Conservation (phyloP, 2,113 vertebrate species). For the Sinocyclocheilus grahami region DNA sequence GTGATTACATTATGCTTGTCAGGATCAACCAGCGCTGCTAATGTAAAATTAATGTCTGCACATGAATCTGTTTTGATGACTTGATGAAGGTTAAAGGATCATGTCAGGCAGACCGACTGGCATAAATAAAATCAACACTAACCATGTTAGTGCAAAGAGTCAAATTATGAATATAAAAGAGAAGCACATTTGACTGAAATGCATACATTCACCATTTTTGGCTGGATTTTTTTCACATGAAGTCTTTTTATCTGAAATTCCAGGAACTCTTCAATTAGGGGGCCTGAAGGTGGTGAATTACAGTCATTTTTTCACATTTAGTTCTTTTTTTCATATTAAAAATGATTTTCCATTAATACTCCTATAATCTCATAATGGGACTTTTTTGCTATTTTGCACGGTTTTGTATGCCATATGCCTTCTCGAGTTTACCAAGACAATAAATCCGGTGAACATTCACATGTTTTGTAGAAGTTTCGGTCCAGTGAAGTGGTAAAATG, state of each 20-base stretch:
- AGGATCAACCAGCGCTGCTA: conserved; percentile 2
- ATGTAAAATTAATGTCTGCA: conserved; percentile 33
- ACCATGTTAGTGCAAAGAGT: not conserved
- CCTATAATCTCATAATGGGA: too few species aligned
- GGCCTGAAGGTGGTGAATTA: not conserved
- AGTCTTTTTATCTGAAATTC: not conserved
- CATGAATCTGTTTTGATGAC: conserved; percentile 21
- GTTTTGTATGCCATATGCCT: not conserved
- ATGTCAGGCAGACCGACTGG: not conserved
- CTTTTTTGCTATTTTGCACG: not conserved
- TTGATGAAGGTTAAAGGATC: conserved; percentile 30
- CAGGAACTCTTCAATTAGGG: not conserved
- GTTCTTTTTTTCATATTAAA: not conserved
- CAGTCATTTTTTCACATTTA: not conserved
- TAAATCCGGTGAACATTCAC: not conserved
- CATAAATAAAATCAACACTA: conserved; percentile 22
- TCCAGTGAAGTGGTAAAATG: not conserved
- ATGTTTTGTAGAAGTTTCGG: not conserved
- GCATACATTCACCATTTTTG: not conserved
- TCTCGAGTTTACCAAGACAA: not conserved
- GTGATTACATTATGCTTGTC: conserved; percentile 46
- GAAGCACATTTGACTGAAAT: not conserved
- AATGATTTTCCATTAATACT: not conserved
- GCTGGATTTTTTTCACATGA: not conserved
- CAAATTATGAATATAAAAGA: not conserved